These are phyloP conservation scores for Hypocryptadius cinnamomeus DNA, from an alignment of 2,113 vertebrate genomes.

Conservation along the genomic window DNA sequence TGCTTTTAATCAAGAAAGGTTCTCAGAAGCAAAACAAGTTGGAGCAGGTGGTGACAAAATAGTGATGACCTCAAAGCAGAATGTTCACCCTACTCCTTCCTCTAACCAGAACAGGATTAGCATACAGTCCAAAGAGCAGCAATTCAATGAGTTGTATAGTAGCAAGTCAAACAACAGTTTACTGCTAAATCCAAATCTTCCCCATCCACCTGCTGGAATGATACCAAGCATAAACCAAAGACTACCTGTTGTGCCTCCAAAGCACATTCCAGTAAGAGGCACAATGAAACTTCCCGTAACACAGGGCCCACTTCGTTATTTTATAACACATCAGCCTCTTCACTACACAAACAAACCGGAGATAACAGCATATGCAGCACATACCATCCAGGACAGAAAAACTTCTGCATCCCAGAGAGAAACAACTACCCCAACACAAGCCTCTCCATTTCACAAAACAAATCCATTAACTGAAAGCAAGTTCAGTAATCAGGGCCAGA, in stretches of 20 bases:
- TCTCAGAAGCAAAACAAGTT: neutral
- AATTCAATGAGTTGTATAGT: neutral
- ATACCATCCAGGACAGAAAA: conserved; percentile 3
- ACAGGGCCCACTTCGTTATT: neutral
- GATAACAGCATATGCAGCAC: conserved; percentile 32
- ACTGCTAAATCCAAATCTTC: neutral
- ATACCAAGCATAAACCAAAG: conserved; percentile 6
- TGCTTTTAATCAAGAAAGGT: neutral
- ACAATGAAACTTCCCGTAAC: conserved; percentile 30
- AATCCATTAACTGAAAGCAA: neutral
- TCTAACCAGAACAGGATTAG: neutral
- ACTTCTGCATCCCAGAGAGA: neutral
- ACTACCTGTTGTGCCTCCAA: neutral
- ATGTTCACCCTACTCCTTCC: neutral
- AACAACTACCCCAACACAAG: neutral
- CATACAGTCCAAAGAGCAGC: neutral
- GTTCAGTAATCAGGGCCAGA: neutral
- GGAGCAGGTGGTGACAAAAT: neutral
- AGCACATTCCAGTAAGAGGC: neutral
- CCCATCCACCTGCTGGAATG: neutral
- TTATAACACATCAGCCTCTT: conserved; percentile 20
- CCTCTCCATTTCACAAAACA: neutral
- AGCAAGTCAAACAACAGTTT: conserved; percentile 8
- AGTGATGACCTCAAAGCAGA: neutral
- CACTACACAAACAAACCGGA: conserved; percentile 57